These are phyloP conservation scores for Trididemnum nubilum DNA, from an alignment of 23 tunicate species.

Conservation along the genomic window DNA sequence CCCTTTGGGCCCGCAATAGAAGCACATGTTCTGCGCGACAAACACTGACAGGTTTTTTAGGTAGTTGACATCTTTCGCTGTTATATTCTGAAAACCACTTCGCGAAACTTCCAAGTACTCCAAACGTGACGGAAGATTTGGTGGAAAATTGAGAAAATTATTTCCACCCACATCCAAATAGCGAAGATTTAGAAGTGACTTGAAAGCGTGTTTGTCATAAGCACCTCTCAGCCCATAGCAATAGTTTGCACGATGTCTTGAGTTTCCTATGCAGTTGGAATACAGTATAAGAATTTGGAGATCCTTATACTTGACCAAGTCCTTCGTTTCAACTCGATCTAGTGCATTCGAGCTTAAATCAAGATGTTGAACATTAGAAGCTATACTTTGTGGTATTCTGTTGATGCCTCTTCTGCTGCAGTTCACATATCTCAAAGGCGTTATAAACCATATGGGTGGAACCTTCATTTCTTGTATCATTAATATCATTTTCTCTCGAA, in stretches of 20 bases:
- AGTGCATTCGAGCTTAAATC: neutral
- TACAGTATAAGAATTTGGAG: neutral
- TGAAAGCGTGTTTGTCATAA: neutral
- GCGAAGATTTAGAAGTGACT: neutral
- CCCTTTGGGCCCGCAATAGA: neutral
- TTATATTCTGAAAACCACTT: neutral
- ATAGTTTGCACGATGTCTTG: neutral
- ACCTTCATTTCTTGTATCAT: neutral
- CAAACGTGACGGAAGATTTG: neutral
- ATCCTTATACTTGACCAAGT: neutral
- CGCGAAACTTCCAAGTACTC: neutral
- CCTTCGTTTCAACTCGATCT: neutral
- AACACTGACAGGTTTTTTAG: neutral
- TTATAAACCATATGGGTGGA: neutral
- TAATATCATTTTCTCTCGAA: neutral
- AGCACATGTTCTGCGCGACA: neutral
- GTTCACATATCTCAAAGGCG: neutral
- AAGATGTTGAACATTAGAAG: neutral
- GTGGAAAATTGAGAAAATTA: neutral
- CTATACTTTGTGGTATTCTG: neutral
- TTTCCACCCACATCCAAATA: neutral
- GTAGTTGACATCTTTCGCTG: neutral
- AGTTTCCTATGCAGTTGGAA: neutral
- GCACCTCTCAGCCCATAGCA: neutral
- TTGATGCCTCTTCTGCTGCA: conserved; percentile 3